phyloP scores from a whole-genome alignment of 2,113 vertebrate genomes.

The Diglossa brunneiventris region DNA sequence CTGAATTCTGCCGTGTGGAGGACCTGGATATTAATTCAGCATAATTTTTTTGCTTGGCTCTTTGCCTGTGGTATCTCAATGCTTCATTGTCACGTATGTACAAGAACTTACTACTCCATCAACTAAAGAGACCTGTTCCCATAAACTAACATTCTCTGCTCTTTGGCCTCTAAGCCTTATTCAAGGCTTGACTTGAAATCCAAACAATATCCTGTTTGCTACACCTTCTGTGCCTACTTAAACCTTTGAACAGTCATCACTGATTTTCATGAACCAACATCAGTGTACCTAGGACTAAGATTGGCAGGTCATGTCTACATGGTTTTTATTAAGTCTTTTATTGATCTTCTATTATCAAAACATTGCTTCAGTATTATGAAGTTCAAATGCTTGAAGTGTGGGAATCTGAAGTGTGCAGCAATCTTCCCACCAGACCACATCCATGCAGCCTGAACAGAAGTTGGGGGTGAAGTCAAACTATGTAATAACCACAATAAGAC shows the following conservation, averaged over 20 bases:
- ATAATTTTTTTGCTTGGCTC: not conserved
- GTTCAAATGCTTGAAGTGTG: not conserved
- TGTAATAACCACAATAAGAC: not conserved
- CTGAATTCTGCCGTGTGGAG: not conserved
- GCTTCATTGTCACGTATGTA: not conserved
- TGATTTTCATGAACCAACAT: not conserved
- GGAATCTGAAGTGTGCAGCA: not conserved
- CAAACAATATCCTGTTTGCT: not conserved
- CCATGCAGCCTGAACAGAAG: not conserved
- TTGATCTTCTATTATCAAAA: not conserved
- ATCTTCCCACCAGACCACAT: not conserved
- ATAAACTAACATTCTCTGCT: not conserved
- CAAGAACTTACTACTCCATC: not conserved
- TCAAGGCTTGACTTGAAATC: not conserved
- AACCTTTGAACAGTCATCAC: not conserved
- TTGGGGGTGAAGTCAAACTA: not conserved
- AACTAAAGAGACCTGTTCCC: not conserved
- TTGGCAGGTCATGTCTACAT: not conserved
- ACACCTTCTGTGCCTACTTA: not conserved
- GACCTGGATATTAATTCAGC: not conserved
- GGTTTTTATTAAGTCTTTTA: not conserved
- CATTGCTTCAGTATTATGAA: not conserved
- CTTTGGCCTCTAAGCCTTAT: not conserved
- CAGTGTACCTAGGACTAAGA: not conserved
- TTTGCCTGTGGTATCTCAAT: not conserved